These are phyloP conservation scores for Cyclophora punctaria DNA, from an alignment of 2,888 invertebrate species.

Conservation along the genomic window DNA sequence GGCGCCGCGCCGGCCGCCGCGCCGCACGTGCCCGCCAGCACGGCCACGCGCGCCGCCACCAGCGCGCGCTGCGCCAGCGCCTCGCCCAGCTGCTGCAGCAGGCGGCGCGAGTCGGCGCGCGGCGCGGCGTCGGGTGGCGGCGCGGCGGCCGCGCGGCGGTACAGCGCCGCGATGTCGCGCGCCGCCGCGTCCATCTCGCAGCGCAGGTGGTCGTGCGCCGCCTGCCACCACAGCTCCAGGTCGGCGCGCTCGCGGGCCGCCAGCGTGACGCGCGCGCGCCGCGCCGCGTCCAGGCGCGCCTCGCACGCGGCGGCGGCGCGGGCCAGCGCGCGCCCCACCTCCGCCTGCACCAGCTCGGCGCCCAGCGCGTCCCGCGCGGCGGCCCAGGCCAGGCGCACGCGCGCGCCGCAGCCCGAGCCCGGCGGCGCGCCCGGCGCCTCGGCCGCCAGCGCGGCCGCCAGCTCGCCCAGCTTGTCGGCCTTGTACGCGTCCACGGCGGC, in stretches of 20 bases:
- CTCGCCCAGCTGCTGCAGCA: constrained; percentile 36
- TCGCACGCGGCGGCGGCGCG: constrained; percentile 83
- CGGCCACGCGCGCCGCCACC: constrained; percentile 83
- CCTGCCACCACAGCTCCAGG: constrained; percentile 84
- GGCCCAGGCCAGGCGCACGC: constrained; percentile 84
- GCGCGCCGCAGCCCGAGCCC: constrained; percentile 66
- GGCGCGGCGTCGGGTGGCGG: constrained; percentile 54
- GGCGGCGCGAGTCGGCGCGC: constrained; percentile 36
- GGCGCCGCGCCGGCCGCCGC: constrained; percentile 32
- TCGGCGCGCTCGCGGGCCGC: constrained; percentile 81
- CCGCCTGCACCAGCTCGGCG: constrained; percentile 83
- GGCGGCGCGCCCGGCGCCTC: constrained; percentile 75
- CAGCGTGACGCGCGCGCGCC: constrained; percentile 75
- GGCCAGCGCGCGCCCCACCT: constrained; percentile 82
- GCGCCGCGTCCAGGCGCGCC: constrained; percentile 70
- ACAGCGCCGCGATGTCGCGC: constrained; percentile 78
- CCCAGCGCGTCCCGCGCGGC: constrained; percentile 84
- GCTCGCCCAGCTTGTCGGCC: constrained; percentile 78
- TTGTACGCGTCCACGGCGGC: constrained; percentile 79
- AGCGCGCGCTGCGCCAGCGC: constrained; percentile 54
- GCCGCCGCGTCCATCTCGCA: constrained; percentile 83
- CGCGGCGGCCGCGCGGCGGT: constrained; percentile 72
- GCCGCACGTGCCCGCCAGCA: constrained; percentile 76
- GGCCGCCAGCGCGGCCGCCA: constrained; percentile 81
- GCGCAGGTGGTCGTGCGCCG: constrained; percentile 81